phyloP scores from a whole-genome alignment of 2,888 invertebrate species.

The Panzeria rudis region DNA sequence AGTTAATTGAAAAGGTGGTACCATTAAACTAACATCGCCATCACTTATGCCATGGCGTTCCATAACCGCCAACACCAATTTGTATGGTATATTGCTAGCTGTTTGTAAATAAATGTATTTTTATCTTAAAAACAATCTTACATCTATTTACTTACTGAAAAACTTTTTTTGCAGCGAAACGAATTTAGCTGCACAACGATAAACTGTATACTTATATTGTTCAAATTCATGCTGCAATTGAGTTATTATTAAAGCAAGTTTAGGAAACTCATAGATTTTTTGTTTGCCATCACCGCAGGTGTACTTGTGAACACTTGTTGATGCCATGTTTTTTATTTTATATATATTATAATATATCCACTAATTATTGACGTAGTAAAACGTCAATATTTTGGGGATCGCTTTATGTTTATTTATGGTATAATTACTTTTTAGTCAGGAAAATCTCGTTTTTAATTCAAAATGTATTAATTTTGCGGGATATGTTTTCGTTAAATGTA shows the following conservation, averaged over 20 bases:
- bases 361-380: not conserved
- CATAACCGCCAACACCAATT: slow-evolving; percentile 80
- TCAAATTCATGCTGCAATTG: slow-evolving; percentile 79
- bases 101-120: not conserved
- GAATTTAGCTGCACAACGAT: slow-evolving; percentile 82
- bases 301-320: slow-evolving; percentile 25
- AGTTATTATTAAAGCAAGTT: slow-evolving; percentile 77
- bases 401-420: not conserved
- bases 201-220: slow-evolving; percentile 81
- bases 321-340: slow-evolving; percentile 26
- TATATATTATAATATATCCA: not conserved
- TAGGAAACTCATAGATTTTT: slow-evolving; percentile 71
- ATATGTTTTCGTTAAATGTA: slow-evolving; percentile 59
- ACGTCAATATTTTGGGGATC: not conserved
- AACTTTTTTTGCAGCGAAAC: slow-evolving; percentile 80
- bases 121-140: not conserved
- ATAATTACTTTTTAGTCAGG: slow-evolving; percentile 2
- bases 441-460: not conserved
- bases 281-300: slow-evolving; percentile 36
- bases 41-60: slow-evolving; percentile 80
- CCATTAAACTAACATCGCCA: slow-evolving; percentile 78
- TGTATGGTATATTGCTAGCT: slow-evolving; percentile 82
- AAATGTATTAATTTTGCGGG: slow-evolving; percentile 30
- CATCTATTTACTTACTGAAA: slow-evolving; percentile 77
- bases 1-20: slow-evolving; percentile 81